These are phyloP conservation scores for Dryomyza anilis DNA, from an alignment of 2,888 invertebrate genomes.

Conservation along the genomic window DNA sequence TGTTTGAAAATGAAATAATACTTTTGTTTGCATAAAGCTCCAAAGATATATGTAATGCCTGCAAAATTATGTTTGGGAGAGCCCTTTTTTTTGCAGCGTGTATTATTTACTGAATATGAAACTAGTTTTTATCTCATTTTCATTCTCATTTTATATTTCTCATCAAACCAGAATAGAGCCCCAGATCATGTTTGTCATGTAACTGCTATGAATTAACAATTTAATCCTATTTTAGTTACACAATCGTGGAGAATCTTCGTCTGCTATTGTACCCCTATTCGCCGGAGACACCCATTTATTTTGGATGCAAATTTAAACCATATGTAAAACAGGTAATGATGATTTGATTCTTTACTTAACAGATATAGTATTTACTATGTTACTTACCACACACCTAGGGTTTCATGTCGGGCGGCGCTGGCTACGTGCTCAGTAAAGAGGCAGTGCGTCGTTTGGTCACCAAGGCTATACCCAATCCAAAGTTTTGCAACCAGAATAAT, in stretches of 20 bases:
- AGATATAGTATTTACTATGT: neutral
- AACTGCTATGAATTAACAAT: too few relatives aligned
- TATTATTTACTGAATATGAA: too few relatives aligned
- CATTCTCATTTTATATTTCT: too few relatives aligned
- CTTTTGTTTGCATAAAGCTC: too few relatives aligned
- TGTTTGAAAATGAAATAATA: too few relatives aligned
- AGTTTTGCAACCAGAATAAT: conserved; percentile 63
- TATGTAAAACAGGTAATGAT: conserved; percentile 64
- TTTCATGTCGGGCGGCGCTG: conserved; percentile 92
- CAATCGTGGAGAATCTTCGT: conserved; percentile 94
- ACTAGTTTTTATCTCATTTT: too few relatives aligned
- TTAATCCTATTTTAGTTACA: conserved; percentile 78
- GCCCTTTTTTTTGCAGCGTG: too few relatives aligned
- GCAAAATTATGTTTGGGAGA: too few relatives aligned
- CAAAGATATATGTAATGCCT: too few relatives aligned
- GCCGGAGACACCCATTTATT: conserved; percentile 79
- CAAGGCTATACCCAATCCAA: conserved; percentile 71
- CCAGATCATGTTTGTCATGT: too few relatives aligned
- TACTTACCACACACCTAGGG: conserved; percentile 67
- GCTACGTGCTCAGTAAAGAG: conserved; percentile 89
- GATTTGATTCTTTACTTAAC: neutral
- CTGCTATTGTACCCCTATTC: conserved; percentile 82
- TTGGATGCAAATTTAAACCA: conserved; percentile 91
- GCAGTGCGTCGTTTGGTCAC: conserved; percentile 80
- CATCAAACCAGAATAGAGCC: too few relatives aligned